These are phyloP conservation scores for Verasper variegatus DNA, from an alignment of 2,113 vertebrate genomes.

Conservation along the genomic window DNA sequence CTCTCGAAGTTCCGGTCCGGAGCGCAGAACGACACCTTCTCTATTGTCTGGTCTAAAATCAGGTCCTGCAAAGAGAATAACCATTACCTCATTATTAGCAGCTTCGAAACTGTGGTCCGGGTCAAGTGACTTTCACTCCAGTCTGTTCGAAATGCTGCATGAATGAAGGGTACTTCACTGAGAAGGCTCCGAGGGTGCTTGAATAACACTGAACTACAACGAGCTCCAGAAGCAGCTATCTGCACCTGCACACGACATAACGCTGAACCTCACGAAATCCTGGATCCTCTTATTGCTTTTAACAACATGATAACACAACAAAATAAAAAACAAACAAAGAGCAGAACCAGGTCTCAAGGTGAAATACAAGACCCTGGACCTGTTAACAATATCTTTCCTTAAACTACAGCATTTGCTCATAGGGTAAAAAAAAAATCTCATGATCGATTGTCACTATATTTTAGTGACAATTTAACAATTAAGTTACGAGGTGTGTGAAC, in stretches of 20 bases:
- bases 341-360: not conserved
- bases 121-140: not conserved
- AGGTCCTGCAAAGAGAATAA: constrained; percentile 86
- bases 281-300: no score
- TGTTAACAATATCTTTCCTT: no score
- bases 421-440: no score
- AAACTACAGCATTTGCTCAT: no score
- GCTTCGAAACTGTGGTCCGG: not conserved
- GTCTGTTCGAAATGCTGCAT: not conserved
- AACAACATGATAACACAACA: not conserved
- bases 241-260: not conserved
- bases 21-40: constrained; percentile 99
- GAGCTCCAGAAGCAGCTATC: not conserved
- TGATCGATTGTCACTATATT: no score
- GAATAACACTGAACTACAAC: not conserved
- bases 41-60: constrained; percentile 99
- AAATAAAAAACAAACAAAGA: not conserved
- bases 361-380: not conserved
- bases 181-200: constrained; percentile 11
- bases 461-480: no score
- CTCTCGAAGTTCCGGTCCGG: constrained; percentile 98
- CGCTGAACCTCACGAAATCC: no score
- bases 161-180: constrained; percentile 18
- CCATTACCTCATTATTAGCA: not conserved
- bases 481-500: no score